A percentile compares a stretch with the other conserved stretches of the same genome.
These are phyloP conservation scores for Campopleginae sp. DNA, from an alignment of 2,888 invertebrate species.

Conservation along the genomic window DNA sequence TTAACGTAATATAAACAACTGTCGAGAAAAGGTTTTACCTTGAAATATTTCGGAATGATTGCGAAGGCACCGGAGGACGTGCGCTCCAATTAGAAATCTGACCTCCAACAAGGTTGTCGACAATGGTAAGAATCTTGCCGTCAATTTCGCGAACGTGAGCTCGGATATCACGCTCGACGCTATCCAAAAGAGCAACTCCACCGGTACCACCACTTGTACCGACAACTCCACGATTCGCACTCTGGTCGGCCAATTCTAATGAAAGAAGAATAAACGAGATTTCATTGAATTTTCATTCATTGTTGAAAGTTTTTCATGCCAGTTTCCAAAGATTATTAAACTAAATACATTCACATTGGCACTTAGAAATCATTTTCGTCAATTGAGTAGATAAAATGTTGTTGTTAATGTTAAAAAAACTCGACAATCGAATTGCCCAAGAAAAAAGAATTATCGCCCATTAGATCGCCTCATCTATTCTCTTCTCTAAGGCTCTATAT, in stretches of 20 bases:
- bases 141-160: slow-evolving; percentile 97
- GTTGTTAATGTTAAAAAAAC: too few species aligned
- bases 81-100: slow-evolving; percentile 96
- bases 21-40: slow-evolving; percentile 82
- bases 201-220: slow-evolving; percentile 77
- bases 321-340: not conserved
- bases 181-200: slow-evolving; percentile 85
- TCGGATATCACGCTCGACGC: slow-evolving; percentile 91
- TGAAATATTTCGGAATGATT: slow-evolving; percentile 93
- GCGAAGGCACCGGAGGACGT: slow-evolving; percentile 97
- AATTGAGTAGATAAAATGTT: too few species aligned
- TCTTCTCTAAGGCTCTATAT: not conserved
- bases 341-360: not conserved
- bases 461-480: not conserved
- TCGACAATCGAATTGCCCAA: too few species aligned
- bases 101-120: slow-evolving; percentile 92
- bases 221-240: slow-evolving; percentile 75
- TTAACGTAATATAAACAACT: not conserved
- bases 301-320: not conserved
- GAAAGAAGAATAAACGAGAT: not conserved
- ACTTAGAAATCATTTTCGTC: not conserved
- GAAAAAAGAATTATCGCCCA: too few species aligned
- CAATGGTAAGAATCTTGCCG: slow-evolving; percentile 95
- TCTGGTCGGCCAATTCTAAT: slow-evolving; percentile 79
- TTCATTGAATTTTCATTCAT: not conserved